Conservation (phyloP, 2,888 invertebrate species). For the Andricus quercusramuli region DNA sequence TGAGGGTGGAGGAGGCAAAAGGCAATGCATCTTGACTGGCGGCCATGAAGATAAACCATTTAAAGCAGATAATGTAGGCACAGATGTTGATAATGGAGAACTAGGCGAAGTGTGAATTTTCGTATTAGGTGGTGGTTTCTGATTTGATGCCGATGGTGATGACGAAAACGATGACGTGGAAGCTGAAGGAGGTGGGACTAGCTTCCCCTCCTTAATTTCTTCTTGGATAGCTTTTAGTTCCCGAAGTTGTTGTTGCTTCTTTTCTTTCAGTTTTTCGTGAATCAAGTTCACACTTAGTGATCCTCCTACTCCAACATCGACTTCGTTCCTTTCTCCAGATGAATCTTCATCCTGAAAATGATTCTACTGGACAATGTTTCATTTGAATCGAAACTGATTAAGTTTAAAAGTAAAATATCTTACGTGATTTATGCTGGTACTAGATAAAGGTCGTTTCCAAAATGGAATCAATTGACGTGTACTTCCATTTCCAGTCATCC, state of each 20-base stretch:
- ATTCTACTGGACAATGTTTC: neutral
- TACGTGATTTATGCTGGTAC: conserved; percentile 75
- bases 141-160: conserved; percentile 71
- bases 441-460: conserved; percentile 87
- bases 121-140: conserved; percentile 81
- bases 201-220: conserved; percentile 91
- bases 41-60: conserved; percentile 72
- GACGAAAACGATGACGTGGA: conserved; percentile 77
- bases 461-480: conserved; percentile 81
- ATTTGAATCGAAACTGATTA: conserved; percentile 25
- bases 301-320: conserved; percentile 86
- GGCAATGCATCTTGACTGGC: conserved; percentile 76
- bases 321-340: conserved; percentile 85
- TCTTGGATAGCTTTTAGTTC: conserved; percentile 91
- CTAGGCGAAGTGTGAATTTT: conserved; percentile 78
- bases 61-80: conserved; percentile 60
- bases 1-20: conserved; percentile 71
- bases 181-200: conserved; percentile 83
- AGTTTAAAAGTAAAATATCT: conserved; percentile 32
- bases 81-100: conserved; percentile 66
- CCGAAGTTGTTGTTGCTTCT: conserved; percentile 92
- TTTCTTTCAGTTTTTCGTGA: conserved; percentile 91
- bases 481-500: conserved; percentile 67
- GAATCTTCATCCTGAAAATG: conserved; percentile 81
- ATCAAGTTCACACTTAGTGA: conserved; percentile 82